A percentile compares a stretch with the other conserved stretches of the same genome.
These are phyloP conservation scores for Holothuria leucospilota DNA, from an alignment of 53 echinoderm and acorn worm species.

Conservation along the genomic window DNA sequence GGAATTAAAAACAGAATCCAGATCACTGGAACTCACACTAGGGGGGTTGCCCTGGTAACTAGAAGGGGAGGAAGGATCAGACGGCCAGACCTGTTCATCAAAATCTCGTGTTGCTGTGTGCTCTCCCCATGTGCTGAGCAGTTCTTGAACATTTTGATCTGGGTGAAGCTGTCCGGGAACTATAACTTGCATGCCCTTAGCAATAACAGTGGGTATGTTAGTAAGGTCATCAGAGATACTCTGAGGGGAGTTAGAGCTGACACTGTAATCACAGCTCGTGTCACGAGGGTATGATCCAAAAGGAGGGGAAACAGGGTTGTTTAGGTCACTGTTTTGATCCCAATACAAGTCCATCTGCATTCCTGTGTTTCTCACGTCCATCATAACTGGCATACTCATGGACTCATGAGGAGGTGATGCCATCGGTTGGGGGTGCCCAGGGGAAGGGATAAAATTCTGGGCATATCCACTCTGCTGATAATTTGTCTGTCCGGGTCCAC, in stretches of 20 bases:
- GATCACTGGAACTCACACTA: conserved; percentile 19
- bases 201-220: conserved; percentile 18
- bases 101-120: conserved; percentile 3
- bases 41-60: conserved; percentile 33
- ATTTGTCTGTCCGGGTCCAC: conserved; percentile 3
- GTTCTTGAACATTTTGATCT: not conserved
- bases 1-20: conserved; percentile 19
- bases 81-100: conserved; percentile 16
- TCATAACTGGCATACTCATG: not conserved
- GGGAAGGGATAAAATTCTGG: not conserved
- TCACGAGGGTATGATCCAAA: conserved; percentile 7
- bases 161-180: not conserved
- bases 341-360: not conserved
- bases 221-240: not conserved
- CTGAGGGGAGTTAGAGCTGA: not conserved
- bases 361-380: not conserved
- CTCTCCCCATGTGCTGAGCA: not conserved
- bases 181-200: conserved; percentile 7
- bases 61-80: not conserved
- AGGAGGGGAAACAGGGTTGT: conserved; percentile 7
- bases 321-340: not conserved
- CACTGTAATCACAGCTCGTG: not conserved
- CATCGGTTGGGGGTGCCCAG: not conserved
- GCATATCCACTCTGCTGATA: not conserved
- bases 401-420: conserved; percentile 13